Evolutionary conservation across 2,113 vertebrate genomes (phyloP), one percentile per base, ranked within the genome.

Genomic region (Caloenas nicobarica): DNA sequence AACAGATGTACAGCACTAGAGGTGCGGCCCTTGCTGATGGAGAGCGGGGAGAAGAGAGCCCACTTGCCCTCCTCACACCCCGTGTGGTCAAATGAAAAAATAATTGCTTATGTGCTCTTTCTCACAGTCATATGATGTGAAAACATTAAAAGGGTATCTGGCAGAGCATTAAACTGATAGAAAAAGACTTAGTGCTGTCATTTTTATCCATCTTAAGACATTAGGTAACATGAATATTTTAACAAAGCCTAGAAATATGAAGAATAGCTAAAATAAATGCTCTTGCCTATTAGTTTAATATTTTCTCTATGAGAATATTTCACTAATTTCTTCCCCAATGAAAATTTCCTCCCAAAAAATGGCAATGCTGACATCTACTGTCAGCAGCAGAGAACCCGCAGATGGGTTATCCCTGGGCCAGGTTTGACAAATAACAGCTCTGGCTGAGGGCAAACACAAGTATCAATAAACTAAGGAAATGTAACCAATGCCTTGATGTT

Each of bases 301-400:
- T 34, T 74, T 62, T 21, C 34, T 44, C n/a, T 7, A 0, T 2
- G 51, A 1, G 50, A n/a, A 6, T 6, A 5, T 25, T 38, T 56
- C 64, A 5, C 11, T 33, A 4, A 24, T 26, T 11, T 34, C 74
- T 29, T 38, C 28, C 46, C 38, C 24, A 11, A 23, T 40, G 60
- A 14, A 31, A 34, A 18, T 15, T 48, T 10, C 64, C 31, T 62
- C n/a, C 42, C 81, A 46, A 25, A 25, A 25, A 82, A 97, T 83
- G 96, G 79, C 96, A 97, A 97, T 81, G 81, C 81, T 89, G 97
- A 91, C 98, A 98, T 33, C 98, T 98, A 81, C 95, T 73, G 98
- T 57, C 66, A 21, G 25, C 57, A 34, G 11, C 36, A 1, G 3
- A 9, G 76, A 50, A 95, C 64, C 73, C 40, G 76, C 76, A 10